Base-by-base conservation (phyloP, 2,113 vertebrate genomes). In the Sclerurus mexicanus region DNA sequence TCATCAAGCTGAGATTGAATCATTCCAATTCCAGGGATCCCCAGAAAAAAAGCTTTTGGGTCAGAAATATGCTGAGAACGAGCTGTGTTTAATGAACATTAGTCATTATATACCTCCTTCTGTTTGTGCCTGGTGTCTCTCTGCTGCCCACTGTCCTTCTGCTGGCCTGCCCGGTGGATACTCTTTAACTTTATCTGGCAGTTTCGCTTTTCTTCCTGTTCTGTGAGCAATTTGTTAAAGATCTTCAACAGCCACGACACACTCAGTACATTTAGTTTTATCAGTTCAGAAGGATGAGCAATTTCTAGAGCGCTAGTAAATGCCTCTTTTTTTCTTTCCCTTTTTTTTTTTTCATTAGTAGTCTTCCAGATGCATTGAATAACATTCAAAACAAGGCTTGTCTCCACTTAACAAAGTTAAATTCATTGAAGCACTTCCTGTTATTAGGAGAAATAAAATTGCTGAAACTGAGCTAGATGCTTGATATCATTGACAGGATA, bases 261-360 rank as follows among this genome's bases (percentile, higher is more conserved):
- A 73, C 40, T 81, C 84, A 13, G 22, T 50, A 28, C 42, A 95
- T 90, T 89, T 42, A 50, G 37, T 96, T 95, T 87, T 89, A 92
- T 95, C 80, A 33, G 59, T 90, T 92, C 79, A 85, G 59, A 67
- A 86, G 52, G 39, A 96, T 85, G 75, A 96, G 58, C 50, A 95
- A 88, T 96, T 95, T 95, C 67, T 40, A 92, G 88, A 78, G 37
- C 69, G 79, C 68, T 92, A 74, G 64, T 89, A 75, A 91, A 92
- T 25, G 33, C 35, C 56, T 67, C 35, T 39, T 75, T 85, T 55
- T 71, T 46, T 30, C 33, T 42, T 16, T 30, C 46, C 44, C 14
- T 30, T 35, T 47, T 14, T 33, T 52, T 56, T 37, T 75, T 60
- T n/a, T 63, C 19, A 30, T 86, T 87, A 50, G 37, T 40, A 59